phyloP scores from a whole-genome alignment of 2,797 vertebrate genomes.

The Syngnathus acus region DNA sequence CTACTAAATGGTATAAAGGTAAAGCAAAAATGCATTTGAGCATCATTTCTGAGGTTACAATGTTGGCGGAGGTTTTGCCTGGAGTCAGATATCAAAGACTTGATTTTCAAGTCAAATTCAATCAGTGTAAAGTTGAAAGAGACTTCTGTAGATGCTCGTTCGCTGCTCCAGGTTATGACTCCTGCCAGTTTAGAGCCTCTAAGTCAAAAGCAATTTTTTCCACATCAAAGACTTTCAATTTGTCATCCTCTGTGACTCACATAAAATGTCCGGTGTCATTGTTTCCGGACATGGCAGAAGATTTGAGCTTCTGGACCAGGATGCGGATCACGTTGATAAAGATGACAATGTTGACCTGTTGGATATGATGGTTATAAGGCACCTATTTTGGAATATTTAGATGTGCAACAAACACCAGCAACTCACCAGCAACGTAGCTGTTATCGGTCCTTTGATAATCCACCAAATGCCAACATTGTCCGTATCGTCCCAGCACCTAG shows the following conservation, averaged over 20 bases:
- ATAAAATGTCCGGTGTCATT: conserved; percentile 78
- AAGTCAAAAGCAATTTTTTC: not conserved
- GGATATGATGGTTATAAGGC: not conserved
- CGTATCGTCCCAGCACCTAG: conserved; percentile 84
- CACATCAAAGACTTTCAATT: not conserved
- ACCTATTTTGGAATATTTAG: not conserved
- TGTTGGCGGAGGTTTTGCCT: not conserved
- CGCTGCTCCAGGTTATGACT: not conserved
- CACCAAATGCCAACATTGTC: conserved; percentile 75
- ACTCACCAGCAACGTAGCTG: conserved; percentile 79
- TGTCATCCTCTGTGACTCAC: conserved; percentile 56
- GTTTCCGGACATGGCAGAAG: conserved; percentile 67
- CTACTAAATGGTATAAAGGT: not conserved
- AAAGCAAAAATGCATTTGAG: not conserved
- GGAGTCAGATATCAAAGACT: not conserved
- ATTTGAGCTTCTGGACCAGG: conserved; percentile 79
- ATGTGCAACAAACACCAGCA: not conserved
- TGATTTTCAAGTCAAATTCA: not conserved
- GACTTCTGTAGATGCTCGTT: not conserved
- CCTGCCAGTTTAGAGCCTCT: not conserved
- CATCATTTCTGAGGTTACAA: conserved; percentile 8
- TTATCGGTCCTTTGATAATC: conserved; percentile 87
- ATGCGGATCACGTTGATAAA: conserved; percentile 84
- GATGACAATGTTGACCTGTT: conserved; percentile 80
- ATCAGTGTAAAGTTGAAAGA: not conserved